Evolutionary conservation across 1,140 invertebrate genomes (phyloP).

Genomic region (Lasioglossum baleicum): DNA sequence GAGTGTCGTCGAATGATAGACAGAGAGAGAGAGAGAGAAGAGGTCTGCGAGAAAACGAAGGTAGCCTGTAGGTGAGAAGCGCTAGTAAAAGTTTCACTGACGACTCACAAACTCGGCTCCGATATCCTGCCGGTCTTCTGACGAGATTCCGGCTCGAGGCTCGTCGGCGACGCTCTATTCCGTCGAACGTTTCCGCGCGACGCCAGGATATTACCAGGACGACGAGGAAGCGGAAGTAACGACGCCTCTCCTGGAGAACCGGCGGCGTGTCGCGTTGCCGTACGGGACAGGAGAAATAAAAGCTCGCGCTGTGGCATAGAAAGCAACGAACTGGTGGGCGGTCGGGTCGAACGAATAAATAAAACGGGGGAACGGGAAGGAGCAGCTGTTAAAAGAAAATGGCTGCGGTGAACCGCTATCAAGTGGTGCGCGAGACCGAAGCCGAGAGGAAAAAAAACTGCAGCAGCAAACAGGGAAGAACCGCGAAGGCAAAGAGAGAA

Average conservation of each 20-base stretch:
- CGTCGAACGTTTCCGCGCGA: neutral
- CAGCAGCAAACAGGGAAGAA: constrained; percentile 3
- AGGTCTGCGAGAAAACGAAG: neutral
- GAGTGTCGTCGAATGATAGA: no score
- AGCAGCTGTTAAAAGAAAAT: constrained; percentile 34
- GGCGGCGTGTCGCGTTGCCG: no score
- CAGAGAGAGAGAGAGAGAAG: no score
- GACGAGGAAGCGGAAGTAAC: neutral
- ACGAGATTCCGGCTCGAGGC: neutral
- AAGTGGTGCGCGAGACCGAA: neutral
- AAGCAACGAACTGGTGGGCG: no score
- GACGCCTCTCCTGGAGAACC: neutral
- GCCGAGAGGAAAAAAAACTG: neutral
- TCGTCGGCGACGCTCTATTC: neutral
- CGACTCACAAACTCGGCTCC: neutral
- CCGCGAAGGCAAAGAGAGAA: neutral
- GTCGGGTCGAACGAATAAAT: constrained; percentile 3
- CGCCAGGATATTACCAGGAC: neutral
- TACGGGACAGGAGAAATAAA: constrained; percentile 4
- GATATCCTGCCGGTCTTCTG: neutral
- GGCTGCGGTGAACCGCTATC: neutral
- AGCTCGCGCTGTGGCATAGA: neutral
- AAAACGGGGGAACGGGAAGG: constrained; percentile 4
- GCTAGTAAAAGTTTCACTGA: constrained; percentile 19
- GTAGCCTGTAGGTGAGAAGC: neutral